Percentiles rank a stretch among this genome's conserved stretches.
Conservation (phyloP, 2,113 vertebrate species). For the Triplophysa tibetana region DNA sequence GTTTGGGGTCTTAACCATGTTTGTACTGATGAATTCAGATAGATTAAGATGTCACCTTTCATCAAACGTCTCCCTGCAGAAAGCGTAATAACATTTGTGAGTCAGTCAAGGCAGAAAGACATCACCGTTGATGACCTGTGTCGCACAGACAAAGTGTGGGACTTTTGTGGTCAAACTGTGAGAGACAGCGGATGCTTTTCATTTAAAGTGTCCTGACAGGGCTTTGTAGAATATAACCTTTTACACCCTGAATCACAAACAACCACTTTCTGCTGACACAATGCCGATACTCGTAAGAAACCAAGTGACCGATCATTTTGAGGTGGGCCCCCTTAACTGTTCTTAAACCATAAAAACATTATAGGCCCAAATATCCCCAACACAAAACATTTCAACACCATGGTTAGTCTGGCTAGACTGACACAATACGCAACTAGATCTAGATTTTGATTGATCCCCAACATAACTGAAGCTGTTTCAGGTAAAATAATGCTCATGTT, state of each 20-base stretch:
- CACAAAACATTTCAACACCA: too few species aligned
- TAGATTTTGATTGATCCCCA: background rate
- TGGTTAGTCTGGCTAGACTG: background rate
- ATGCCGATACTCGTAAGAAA: too few species aligned
- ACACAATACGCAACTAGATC: background rate
- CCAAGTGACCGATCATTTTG: too few species aligned
- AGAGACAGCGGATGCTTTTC: background rate
- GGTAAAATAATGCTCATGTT: too few species aligned
- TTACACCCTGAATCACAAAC: background rate
- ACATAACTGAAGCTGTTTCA: too few species aligned
- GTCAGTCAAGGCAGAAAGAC: background rate
- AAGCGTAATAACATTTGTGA: background rate
- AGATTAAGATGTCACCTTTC: conserved; percentile 39
- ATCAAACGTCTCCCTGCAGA: background rate
- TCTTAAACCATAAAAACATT: too few species aligned
- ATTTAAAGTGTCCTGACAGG: conserved; percentile 22
- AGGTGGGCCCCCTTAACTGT: too few species aligned
- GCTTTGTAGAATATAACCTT: background rate
- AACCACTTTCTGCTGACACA: too few species aligned
- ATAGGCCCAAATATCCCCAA: too few species aligned
- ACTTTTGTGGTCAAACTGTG: conserved; percentile 34
- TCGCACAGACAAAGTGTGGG: conserved; percentile 10
- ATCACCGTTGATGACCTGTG: conserved; percentile 16
- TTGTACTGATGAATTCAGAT: conserved; percentile 11
- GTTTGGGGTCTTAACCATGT: background rate